A percentile compares a stretch with the other conserved stretches of the same genome.
Evolutionary conservation across 2,888 invertebrate species (phyloP).

Genomic region (Tetramorium bicarinatum): DNA sequence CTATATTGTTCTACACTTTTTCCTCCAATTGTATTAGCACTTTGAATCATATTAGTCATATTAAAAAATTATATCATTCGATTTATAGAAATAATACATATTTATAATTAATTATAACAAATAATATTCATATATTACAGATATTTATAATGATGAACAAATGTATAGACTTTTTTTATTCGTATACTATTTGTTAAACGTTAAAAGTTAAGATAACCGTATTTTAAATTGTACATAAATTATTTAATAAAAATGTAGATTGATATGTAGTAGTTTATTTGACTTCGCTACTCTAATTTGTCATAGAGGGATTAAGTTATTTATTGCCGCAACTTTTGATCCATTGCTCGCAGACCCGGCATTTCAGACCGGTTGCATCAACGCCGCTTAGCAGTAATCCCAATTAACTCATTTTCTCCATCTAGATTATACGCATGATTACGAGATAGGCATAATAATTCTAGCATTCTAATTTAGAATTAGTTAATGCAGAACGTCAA

Average conservation of each 20-base stretch:
- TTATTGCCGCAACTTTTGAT: background rate
- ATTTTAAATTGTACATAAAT: background rate
- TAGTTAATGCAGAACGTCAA: slow-evolving; percentile 18
- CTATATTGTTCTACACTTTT: background rate
- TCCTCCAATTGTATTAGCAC: background rate
- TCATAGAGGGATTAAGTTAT: background rate
- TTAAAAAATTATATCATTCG: background rate
- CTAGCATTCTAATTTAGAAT: slow-evolving; percentile 36
- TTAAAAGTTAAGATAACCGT: no score
- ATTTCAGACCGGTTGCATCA: slow-evolving; percentile 27
- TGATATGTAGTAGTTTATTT: background rate
- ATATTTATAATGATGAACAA: background rate
- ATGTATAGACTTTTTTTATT: background rate
- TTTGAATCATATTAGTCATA: background rate
- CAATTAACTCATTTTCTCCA: slow-evolving; percentile 32
- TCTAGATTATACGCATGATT: slow-evolving; percentile 10
- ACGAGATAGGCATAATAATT: background rate
- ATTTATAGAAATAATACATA: background rate
- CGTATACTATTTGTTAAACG: background rate
- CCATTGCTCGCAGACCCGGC: background rate
- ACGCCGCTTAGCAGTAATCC: slow-evolving; percentile 15
- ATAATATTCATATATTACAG: background rate
- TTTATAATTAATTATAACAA: background rate
- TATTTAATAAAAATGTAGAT: background rate
- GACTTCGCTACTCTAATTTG: background rate